Base-by-base conservation (phyloP, 2,888 invertebrate genomes). In the Aromia moschata region DNA sequence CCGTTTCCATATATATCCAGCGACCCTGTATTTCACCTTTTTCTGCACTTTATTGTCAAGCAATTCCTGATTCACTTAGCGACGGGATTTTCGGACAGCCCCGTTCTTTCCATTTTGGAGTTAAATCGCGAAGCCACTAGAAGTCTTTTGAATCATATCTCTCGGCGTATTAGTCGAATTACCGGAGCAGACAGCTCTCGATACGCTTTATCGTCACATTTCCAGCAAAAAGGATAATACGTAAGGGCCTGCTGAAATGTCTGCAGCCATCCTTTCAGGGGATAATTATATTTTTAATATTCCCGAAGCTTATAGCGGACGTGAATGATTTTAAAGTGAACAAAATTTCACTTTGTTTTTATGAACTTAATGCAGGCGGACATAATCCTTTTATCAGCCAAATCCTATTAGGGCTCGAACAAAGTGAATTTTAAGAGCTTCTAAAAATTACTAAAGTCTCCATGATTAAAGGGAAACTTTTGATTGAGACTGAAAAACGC, bases 391-490 rank as follows among this genome's bases (percentile, higher is more conserved):
- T 71, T 69, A 71, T 69, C 69, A 65, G 62, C 46, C 63, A 66
- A 70, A 71, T 71, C 67, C 71, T 68, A 71, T 71, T 70, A 71
- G 61, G 60, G 67, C 62, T 55, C 62, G 65, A 62, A 70, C 70
- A 72, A 72, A 74, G 72, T 72, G 70, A 70, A 73, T 73, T 73
- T 73, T 70, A 69, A 72, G 70, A 72, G 72, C 71, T 70, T 71
- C 70, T 70, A 70, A 73, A 74, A 74, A 71, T 72, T 72, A 70
- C 67, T 47, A 57, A 60, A 69, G 65, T 66, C 65, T 55, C 46
- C 41, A 47, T 70, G 73, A 74, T 74, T 74, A 73, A 74, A 74
- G 73, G 67, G 67, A 74, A 73, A 67, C 69, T 73, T 74, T 71
- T 71, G 72, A 73, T 72, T 74, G 69, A 63, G 61, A 70, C 53